These are phyloP conservation scores for Luperina nickerlii DNA, from an alignment of 2,888 invertebrate genomes.

Conservation along the genomic window DNA sequence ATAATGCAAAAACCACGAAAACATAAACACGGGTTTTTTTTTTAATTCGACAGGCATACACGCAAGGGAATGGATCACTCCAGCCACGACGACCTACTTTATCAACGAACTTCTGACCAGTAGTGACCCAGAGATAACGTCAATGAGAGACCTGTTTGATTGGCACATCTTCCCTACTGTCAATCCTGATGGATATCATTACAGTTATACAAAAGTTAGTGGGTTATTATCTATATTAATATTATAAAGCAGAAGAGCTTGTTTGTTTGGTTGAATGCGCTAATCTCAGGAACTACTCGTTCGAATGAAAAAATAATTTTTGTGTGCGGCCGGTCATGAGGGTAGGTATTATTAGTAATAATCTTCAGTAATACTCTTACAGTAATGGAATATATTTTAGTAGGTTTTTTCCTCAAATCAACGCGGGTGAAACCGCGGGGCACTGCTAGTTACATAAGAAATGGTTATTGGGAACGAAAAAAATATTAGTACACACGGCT, in stretches of 20 bases:
- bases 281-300: no score
- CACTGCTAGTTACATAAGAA: no score
- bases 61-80: conserved; percentile 94
- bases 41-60: conserved; percentile 89
- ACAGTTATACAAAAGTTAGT: conserved; percentile 90
- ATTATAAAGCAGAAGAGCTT: no score
- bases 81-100: conserved; percentile 92
- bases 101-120: conserved; percentile 91
- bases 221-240: background rate
- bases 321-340: no score
- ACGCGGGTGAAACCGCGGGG: no score
- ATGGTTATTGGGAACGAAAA: background rate
- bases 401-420: no score
- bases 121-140: conserved; percentile 81
- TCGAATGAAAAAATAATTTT: no score
- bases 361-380: no score
- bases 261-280: no score
- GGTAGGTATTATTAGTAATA: no score
- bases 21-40: conserved; percentile 14
- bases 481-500: no score
- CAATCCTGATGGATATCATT: conserved; percentile 95
- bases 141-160: conserved; percentile 90
- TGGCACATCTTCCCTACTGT: conserved; percentile 94
- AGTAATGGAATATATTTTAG: no score
- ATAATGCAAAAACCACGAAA: conserved; percentile 1